A percentile compares a stretch with the other conserved stretches of the same genome.
phyloP scores from a whole-genome alignment of 2,888 invertebrate genomes.

The Bhutanitis thaidina region DNA sequence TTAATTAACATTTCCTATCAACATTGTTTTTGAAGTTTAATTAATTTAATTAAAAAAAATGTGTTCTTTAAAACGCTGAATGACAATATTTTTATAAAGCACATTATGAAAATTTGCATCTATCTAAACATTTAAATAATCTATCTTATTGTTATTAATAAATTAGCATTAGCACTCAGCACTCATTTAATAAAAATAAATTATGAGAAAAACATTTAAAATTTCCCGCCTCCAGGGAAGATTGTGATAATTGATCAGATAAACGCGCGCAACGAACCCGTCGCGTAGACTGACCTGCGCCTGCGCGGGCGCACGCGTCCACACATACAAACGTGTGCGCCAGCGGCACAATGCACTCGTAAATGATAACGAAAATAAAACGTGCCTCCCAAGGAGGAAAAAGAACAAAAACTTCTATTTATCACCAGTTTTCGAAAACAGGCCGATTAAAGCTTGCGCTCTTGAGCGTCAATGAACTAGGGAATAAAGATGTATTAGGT shows the following conservation, averaged over 20 bases:
- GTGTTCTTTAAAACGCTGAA: too few species aligned
- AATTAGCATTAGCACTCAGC: too few species aligned
- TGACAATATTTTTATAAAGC: too few species aligned
- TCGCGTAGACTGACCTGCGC: conserved; percentile 58
- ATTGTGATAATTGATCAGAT: conserved; percentile 37
- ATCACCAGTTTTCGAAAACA: conserved; percentile 24
- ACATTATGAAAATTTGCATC: too few species aligned
- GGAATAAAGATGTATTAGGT: not conserved
- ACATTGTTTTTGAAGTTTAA: too few species aligned
- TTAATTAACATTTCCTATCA: too few species aligned
- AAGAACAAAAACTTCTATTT: conserved; percentile 37
- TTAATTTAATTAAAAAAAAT: too few species aligned
- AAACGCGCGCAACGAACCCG: conserved; percentile 59
- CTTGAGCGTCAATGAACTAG: conserved; percentile 26
- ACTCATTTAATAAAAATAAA: too few species aligned
- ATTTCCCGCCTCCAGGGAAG: conserved; percentile 11
- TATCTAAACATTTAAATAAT: too few species aligned
- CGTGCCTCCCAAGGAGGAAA: conserved; percentile 57
- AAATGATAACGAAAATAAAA: conserved; percentile 73
- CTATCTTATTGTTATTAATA: too few species aligned
- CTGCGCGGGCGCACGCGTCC: conserved; percentile 34
- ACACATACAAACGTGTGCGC: conserved; percentile 44
- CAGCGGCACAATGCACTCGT: conserved; percentile 51
- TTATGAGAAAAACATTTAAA: not conserved
- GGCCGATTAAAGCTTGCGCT: conserved; percentile 22